Evolutionary conservation across 2,113 vertebrate genomes (phyloP), one percentile per base, ranked within the genome.

Genomic region (Heterotilapia buettikoferi): DNA sequence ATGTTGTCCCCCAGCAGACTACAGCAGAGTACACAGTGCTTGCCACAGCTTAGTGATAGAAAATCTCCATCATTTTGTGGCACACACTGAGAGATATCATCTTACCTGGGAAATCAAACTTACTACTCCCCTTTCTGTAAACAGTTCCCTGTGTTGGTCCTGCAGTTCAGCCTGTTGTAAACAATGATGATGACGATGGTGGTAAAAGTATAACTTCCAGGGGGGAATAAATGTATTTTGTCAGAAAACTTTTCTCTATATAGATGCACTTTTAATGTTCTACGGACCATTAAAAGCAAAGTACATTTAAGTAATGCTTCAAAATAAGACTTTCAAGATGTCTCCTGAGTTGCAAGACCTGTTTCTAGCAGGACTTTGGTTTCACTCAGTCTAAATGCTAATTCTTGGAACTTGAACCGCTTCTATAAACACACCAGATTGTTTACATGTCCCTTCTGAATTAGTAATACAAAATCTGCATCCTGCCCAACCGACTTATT

Each of bases 391-490:
- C 45, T 82, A 63, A 61, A 8, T 36, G 18, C 21, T 7, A 4
- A 38, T 84, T 88, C 78, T 71, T 24, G 53, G 84, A 88, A 83
- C 47, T 36, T 36, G 19, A 29, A 38, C 24, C 26, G 21, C 31
- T 59, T 82, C 80, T 61, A 18, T 81, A 81, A 91, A 88, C 8
- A 50, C 19, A 45, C 71, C 71, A 57, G 68, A 50, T 86, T 88
- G 87, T 92, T 92, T 89, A 91, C 90, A 80, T 88, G 85, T 68
- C 19, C 14, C 82, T 52, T 59, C 53, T 91, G 83, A 92, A 92
- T 94, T 83, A 93, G 88, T 93, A 90, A 93, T 90, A 82, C 66
- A 89, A 84, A 93, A 90, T 93, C 84, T 91, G 66, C 83, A 84
- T 85, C 56, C 82, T 83, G 11, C 21, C 57, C 56, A 47, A 9